Percentiles rank a stretch among this genome's conserved stretches.
Conservation (phyloP, 35 echinoderm and acorn worm genomes). For the Apostichopus parvimensis region DNA sequence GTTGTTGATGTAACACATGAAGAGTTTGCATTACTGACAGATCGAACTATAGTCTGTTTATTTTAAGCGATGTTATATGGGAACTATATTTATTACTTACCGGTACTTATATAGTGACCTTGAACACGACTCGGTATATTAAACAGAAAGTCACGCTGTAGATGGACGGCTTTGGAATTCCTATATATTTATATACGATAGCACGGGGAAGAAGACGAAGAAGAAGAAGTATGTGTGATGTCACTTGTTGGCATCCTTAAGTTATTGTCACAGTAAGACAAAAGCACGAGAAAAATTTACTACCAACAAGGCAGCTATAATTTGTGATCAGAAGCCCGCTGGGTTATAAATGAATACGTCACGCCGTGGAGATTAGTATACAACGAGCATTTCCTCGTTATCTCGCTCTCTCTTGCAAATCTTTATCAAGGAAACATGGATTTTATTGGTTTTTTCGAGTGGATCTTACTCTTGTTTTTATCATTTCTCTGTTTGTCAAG, state of each 20-base stretch:
- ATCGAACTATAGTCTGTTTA: too few relatives aligned
- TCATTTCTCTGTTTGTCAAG: not conserved
- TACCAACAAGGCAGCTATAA: not conserved
- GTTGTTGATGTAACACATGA: too few relatives aligned
- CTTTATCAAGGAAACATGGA: slow-evolving; percentile 4
- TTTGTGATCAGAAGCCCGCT: slow-evolving; percentile 4
- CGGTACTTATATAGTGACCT: too few relatives aligned
- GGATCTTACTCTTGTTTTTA: not conserved
- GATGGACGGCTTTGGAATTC: too few relatives aligned
- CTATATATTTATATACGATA: too few relatives aligned
- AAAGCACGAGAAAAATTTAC: not conserved
- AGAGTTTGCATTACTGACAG: too few relatives aligned
- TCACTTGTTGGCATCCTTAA: not conserved
- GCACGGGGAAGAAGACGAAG: too few relatives aligned
- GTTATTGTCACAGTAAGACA: not conserved
- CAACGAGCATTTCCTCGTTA: not conserved
- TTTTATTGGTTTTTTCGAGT: not conserved
- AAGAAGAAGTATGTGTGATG: not conserved
- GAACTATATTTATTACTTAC: too few relatives aligned
- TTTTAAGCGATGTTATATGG: too few relatives aligned
- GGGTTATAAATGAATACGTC: slow-evolving; percentile 1
- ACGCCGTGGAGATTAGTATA: not conserved
- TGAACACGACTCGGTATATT: too few relatives aligned
- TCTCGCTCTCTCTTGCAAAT: not conserved
- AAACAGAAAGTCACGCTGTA: too few relatives aligned